Conservation (phyloP, 92 coral and sea anemone species). For the Chrysogorgia sp. region DNA sequence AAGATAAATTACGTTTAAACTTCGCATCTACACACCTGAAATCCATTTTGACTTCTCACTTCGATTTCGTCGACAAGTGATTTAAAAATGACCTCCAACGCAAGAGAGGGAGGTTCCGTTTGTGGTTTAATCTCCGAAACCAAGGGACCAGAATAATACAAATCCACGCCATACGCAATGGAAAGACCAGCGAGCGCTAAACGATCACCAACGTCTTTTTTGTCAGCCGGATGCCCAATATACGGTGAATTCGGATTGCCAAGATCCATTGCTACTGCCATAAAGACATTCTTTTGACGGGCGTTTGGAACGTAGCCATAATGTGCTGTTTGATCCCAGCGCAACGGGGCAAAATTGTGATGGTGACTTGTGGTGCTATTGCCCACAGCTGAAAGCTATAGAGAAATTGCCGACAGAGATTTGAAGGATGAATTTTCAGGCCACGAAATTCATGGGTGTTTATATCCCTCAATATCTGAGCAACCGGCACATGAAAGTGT, state of each 20-base stretch:
- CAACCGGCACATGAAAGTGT: too few relatives aligned
- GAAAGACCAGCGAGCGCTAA: slow-evolving; percentile 89
- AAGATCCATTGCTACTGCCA: slow-evolving; percentile 97
- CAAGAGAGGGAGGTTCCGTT: background rate
- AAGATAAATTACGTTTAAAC: too few relatives aligned
- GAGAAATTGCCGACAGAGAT: background rate
- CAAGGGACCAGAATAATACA: background rate
- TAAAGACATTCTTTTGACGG: slow-evolving; percentile 76
- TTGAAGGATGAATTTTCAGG: too few relatives aligned
- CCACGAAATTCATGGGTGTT: too few relatives aligned
- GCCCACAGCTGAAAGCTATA: background rate
- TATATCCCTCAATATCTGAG: too few relatives aligned
- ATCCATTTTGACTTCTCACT: background rate
- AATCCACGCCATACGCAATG: slow-evolving; percentile 63
- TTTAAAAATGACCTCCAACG: background rate
- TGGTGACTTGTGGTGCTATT: background rate
- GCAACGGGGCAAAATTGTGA: slow-evolving; percentile 82
- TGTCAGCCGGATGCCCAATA: slow-evolving; percentile 91
- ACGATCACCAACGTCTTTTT: slow-evolving; percentile 88
- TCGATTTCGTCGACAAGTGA: background rate
- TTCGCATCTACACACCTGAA: too few relatives aligned
- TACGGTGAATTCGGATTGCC: slow-evolving; percentile 86
- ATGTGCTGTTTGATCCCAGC: slow-evolving; percentile 98
- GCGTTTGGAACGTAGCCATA: slow-evolving; percentile 92
- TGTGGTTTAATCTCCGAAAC: background rate